These are phyloP conservation scores for Brienomyrus brachyistius DNA, from an alignment of 2,113 vertebrate species.

Conservation along the genomic window DNA sequence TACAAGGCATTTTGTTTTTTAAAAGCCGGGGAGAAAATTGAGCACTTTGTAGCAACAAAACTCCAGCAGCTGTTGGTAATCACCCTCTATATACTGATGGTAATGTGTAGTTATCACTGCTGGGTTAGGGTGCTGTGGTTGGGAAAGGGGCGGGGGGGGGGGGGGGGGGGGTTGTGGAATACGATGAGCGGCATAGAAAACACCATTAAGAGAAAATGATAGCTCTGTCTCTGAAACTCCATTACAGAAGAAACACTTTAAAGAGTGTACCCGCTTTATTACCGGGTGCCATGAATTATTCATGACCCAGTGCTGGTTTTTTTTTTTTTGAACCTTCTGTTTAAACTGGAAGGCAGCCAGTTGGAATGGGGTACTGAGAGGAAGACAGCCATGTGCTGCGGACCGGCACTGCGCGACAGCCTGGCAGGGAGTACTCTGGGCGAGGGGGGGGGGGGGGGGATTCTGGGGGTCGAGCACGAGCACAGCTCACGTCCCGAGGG, in stretches of 20 bases:
- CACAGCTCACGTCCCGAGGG: conserved; percentile 9
- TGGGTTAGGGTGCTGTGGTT: conserved; percentile 29
- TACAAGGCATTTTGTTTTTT: conserved; percentile 63
- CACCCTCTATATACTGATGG: conserved; percentile 31
- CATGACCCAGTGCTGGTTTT: conserved; percentile 47
- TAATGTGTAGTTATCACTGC: conserved; percentile 25
- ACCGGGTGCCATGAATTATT: conserved; percentile 63
- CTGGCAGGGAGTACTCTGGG: neutral
- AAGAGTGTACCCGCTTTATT: conserved; percentile 65
- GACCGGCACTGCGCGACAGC: conserved; percentile 15
- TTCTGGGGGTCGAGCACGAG: neutral
- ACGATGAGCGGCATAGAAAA: conserved; percentile 55
- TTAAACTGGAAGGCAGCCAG: conserved; percentile 59
- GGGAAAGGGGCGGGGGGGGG: conserved; percentile 27
- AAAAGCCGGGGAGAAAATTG: conserved; percentile 70
- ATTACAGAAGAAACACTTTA: conserved; percentile 69
- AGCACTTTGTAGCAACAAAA: conserved; percentile 64
- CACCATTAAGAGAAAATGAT: conserved; percentile 70
- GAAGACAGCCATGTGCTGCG: conserved; percentile 25
- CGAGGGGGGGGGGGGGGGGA: neutral
- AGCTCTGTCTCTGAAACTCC: conserved; percentile 68
- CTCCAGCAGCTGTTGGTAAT: conserved; percentile 67
- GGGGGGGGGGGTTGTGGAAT: conserved; percentile 45
- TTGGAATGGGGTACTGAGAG: conserved; percentile 23
- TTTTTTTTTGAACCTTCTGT: conserved; percentile 53